Evolutionary conservation across 2,888 invertebrate species (phyloP).

Genomic region (Limnephilus marmoratus): DNA sequence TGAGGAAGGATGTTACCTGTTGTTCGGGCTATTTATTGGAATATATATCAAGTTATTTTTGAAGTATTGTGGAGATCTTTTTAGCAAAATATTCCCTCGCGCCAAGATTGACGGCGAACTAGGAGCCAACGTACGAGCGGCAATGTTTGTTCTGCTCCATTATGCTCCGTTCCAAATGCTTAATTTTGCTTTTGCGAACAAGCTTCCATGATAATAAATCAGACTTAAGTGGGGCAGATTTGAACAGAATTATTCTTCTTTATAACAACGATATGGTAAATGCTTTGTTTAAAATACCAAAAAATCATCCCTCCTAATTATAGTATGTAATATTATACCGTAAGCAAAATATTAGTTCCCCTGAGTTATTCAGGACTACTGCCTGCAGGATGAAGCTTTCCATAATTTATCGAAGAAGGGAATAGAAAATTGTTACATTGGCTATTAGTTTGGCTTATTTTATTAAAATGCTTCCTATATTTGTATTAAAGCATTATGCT

Average conservation of each 20-base stretch:
- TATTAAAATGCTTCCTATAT: neutral
- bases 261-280: neutral
- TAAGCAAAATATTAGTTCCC: neutral
- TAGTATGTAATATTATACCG: too few species aligned
- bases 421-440: neutral
- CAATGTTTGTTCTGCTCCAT: slow-evolving; percentile 42
- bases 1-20: slow-evolving; percentile 44
- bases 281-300: too few species aligned
- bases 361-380: too few species aligned
- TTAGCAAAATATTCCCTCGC: slow-evolving; percentile 57
- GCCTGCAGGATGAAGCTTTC: neutral
- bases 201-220: neutral
- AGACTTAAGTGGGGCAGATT: neutral
- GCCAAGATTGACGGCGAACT: slow-evolving; percentile 61
- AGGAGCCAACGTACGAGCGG: slow-evolving; percentile 55
- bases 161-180: neutral
- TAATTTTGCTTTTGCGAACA: slow-evolving; percentile 17
- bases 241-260: neutral
- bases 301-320: too few species aligned
- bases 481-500: neutral
- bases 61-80: slow-evolving; percentile 41
- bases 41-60: slow-evolving; percentile 37
- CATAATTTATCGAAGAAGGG: neutral
- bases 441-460: neutral
- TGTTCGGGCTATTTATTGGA: slow-evolving; percentile 30